Evolutionary conservation across 2,888 invertebrate species (phyloP), one percentile per base, ranked within the genome.

Genomic region (Luperina nickerlii): DNA sequence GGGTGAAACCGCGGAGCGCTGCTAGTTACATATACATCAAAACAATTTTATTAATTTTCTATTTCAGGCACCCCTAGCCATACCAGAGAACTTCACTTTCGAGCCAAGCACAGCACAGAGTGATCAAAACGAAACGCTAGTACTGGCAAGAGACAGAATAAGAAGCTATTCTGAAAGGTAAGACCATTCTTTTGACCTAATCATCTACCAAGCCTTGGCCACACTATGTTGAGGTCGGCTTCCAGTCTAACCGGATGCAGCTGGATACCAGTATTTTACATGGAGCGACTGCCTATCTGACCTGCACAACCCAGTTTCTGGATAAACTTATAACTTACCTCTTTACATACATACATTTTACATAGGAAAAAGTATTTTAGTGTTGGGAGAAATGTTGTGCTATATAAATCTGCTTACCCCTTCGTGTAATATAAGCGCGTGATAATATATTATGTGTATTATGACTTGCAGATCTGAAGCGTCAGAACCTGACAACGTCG

Each of bases 71-170:
- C 96, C 96, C 0, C 87, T 96, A 0, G 96, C 96, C 0, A 95
- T 96, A 0, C 96, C 96, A 0, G 96, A 96, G 78, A 95, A 95
- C 89, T 95, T 95, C 84, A 86, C 95, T 0, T 94, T 90, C 84
- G 94, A 93, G 1, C 83, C 88, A 0, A 76, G 88, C 18, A 81
- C 79, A 3, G 91, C 91, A 4, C 87, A 90, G 4, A 77, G 75
- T 0, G 94, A 94, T 1, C 91, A 86, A 0, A 93, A 92, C 45
- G 96, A 95, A 65, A 93, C 94, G 0, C 72, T 94, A 0, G 74
- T 94, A 0, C 76, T 94, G 0, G 78, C 90, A 0, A 82, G 90
- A 2, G 94, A 94, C 63, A 87, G 95, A 42, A 91, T 91, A 7
- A 88, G 96, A 1, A 96, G 94, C 0, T 95, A 94, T 63, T 96